These are phyloP conservation scores for Hirtodrosophila alboralis DNA, from an alignment of 2,888 invertebrate genomes.

Conservation along the genomic window DNA sequence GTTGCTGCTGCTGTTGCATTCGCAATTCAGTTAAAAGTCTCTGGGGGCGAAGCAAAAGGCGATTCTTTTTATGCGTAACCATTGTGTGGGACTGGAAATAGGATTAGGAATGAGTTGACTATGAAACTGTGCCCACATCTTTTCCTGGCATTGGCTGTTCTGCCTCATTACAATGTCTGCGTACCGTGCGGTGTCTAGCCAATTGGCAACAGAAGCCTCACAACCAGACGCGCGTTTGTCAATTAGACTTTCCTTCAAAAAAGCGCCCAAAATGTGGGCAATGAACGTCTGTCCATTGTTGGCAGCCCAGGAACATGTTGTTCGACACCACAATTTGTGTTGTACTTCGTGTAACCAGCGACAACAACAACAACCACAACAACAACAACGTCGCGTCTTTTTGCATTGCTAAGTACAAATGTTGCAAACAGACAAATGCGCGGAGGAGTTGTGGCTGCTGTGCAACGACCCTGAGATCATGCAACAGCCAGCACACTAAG, in stretches of 20 bases:
- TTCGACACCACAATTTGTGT: conserved; percentile 82
- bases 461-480: conserved; percentile 63
- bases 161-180: conserved; percentile 30
- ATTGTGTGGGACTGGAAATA: conserved; percentile 35
- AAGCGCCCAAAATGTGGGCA: conserved; percentile 19
- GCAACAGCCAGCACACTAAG: conserved; percentile 29
- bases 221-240: conserved; percentile 56
- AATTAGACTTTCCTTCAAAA: conserved; percentile 63
- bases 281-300: conserved; percentile 11
- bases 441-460: conserved; percentile 36
- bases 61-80: conserved; percentile 27
- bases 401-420: conserved; percentile 74
- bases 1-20: too few relatives aligned
- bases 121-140: conserved; percentile 5
- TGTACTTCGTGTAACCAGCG: conserved; percentile 62
- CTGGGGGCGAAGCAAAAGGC: conserved; percentile 16
- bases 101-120: conserved; percentile 19
- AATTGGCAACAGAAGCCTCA: conserved; percentile 4
- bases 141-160: conserved; percentile 15
- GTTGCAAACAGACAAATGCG: conserved; percentile 35
- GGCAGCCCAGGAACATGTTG: conserved; percentile 70
- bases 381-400: conserved; percentile 49
- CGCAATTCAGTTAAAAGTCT: conserved; percentile 17
- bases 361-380: conserved; percentile 18
- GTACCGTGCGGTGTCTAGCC: conserved; percentile 38